Conservation (phyloP, 2,888 invertebrate species). For the Parnassius orleans region DNA sequence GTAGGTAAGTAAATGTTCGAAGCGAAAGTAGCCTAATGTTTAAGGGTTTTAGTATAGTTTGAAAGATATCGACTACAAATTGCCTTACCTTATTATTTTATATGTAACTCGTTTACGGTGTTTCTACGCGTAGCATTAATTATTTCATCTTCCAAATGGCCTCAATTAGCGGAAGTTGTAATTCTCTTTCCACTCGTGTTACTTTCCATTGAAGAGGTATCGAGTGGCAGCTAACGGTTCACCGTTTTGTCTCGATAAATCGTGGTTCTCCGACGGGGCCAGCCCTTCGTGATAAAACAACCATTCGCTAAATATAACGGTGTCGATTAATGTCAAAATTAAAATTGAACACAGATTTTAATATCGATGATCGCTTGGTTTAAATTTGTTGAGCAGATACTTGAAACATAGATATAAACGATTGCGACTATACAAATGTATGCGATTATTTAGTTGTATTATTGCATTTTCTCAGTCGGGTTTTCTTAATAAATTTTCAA, state of each 20-base stretch:
- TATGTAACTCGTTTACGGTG: slow-evolving; percentile 2
- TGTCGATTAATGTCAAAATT: slow-evolving; percentile 15
- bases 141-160: slow-evolving; percentile 46
- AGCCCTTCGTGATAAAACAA: slow-evolving; percentile 42
- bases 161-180: slow-evolving; percentile 62
- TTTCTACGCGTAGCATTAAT: slow-evolving; percentile 37
- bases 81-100: background rate
- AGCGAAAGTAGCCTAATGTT: no score
- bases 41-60: no score
- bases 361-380: background rate
- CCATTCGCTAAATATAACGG: slow-evolving; percentile 27
- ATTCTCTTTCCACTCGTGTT: slow-evolving; percentile 68
- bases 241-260: slow-evolving; percentile 62
- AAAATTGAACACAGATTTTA: background rate
- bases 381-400: background rate
- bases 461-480: no score
- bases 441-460: no score
- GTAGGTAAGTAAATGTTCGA: no score
- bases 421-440: no score
- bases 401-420: no score
- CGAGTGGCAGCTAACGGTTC: slow-evolving; percentile 58
- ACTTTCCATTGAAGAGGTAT: slow-evolving; percentile 54
- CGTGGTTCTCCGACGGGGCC: slow-evolving; percentile 34
- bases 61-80: no score
- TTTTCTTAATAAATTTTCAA: no score